phyloP scores from a whole-genome alignment of 2,888 invertebrate genomes.

The Andrena marginata region DNA sequence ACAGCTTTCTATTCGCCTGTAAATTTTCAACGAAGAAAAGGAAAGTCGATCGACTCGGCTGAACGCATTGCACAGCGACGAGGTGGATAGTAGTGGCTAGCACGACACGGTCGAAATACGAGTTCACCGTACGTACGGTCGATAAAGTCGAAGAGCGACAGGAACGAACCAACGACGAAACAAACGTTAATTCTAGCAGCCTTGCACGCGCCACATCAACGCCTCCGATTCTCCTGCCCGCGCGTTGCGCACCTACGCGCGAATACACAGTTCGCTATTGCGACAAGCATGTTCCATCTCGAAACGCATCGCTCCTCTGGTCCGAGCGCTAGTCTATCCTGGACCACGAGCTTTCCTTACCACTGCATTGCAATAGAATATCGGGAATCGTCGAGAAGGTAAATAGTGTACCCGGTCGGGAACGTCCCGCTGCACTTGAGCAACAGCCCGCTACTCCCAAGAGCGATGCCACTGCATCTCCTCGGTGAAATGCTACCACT shows the following conservation, averaged over 20 bases:
- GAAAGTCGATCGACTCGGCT: not conserved
- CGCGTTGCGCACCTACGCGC: no score
- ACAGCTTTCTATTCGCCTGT: constrained; percentile 11
- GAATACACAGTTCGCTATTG: not conserved
- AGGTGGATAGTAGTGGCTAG: not conserved
- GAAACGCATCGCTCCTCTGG: not conserved
- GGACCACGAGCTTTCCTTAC: no score
- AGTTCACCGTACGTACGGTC: constrained; percentile 6
- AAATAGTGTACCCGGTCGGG: no score
- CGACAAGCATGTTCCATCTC: not conserved
- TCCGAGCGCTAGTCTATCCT: no score
- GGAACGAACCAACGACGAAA: not conserved
- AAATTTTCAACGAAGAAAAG: not conserved
- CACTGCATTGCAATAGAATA: not conserved
- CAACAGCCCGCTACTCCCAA: no score
- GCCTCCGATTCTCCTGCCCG: not conserved
- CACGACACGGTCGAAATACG: constrained; percentile 20
- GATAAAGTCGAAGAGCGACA: constrained; percentile 4
- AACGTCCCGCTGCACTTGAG: no score
- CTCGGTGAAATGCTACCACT: no score
- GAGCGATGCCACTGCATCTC: no score
- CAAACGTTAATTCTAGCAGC: not conserved
- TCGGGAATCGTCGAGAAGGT: not conserved
- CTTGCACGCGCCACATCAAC: constrained; percentile 13
- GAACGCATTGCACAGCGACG: not conserved